Evolutionary conservation across 2,888 invertebrate species (phyloP).

Genomic region (Arrhopalites spinosus): DNA sequence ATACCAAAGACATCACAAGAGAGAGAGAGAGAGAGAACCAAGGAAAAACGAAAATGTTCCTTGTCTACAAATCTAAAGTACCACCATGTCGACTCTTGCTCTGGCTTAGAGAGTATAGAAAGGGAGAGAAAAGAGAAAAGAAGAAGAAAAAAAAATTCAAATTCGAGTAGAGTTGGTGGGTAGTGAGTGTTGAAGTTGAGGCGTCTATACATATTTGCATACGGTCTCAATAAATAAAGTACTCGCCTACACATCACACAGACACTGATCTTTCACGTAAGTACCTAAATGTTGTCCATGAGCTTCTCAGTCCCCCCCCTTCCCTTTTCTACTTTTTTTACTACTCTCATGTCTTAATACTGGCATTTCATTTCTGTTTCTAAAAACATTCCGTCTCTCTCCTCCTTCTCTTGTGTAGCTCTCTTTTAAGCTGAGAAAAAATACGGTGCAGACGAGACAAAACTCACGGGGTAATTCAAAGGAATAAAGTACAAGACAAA

Average conservation of each 20-base stretch:
- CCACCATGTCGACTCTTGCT: conserved; percentile 13
- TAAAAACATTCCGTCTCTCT: background rate
- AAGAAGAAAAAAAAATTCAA: conserved; percentile 5
- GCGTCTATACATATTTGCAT: conserved; percentile 17
- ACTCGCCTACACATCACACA: background rate
- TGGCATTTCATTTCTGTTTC: background rate
- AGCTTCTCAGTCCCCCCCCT: background rate
- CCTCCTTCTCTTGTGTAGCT: too few relatives aligned
- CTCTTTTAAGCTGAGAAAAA: background rate
- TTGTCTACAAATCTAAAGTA: conserved; percentile 27
- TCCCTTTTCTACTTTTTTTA: background rate
- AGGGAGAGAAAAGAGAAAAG: too few relatives aligned
- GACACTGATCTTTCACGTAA: background rate
- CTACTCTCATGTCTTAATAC: background rate
- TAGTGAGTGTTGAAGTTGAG: too few relatives aligned
- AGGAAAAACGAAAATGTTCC: conserved; percentile 10
- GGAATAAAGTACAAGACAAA: background rate
- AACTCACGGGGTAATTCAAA: conserved; percentile 4
- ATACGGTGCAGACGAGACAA: background rate
- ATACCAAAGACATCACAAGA: conserved; percentile 22
- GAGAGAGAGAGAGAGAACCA: too few relatives aligned
- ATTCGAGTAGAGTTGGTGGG: conserved; percentile 7
- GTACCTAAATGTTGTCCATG: background rate
- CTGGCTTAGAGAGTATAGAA: background rate
- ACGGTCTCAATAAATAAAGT: conserved; percentile 24